phyloP scores from a whole-genome alignment of 2,797 vertebrate genomes.

The Adrianichthys oophorus region DNA sequence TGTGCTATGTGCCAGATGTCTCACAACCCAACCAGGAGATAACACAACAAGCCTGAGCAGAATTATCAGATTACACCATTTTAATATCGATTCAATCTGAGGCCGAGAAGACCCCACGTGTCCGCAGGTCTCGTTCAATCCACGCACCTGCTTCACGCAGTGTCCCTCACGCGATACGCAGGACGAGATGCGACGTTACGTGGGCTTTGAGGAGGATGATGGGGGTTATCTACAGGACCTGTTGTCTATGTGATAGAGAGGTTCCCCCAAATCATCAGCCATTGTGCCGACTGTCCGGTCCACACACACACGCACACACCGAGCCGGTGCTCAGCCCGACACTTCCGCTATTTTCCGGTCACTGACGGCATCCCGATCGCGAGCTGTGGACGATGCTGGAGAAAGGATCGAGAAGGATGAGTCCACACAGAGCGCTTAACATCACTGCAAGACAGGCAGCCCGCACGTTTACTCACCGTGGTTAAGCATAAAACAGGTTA shows the following conservation, averaged over 20 bases:
- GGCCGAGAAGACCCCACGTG: slow-evolving; percentile 11
- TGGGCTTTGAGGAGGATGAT: slow-evolving; percentile 2
- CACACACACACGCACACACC: neutral
- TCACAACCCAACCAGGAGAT: slow-evolving; percentile 17
- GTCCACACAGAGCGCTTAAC: slow-evolving; percentile 43
- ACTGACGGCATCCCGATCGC: neutral
- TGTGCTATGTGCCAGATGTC: slow-evolving; percentile 37
- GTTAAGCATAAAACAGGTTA: slow-evolving; percentile 1
- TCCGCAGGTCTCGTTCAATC: neutral
- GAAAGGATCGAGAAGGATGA: slow-evolving; percentile 34
- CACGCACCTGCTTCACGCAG: slow-evolving; percentile 67
- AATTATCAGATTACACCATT: slow-evolving; percentile 41
- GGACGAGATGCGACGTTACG: slow-evolving; percentile 37
- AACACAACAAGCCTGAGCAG: slow-evolving; percentile 21
- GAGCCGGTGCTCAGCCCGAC: slow-evolving; percentile 45
- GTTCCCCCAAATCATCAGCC: slow-evolving; percentile 63
- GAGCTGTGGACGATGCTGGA: slow-evolving; percentile 14
- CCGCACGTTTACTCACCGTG: slow-evolving; percentile 41
- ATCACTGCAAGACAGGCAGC: slow-evolving; percentile 42
- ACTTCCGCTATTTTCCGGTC: slow-evolving; percentile 13
- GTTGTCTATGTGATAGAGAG: slow-evolving; percentile 59
- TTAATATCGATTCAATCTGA: slow-evolving; percentile 12
- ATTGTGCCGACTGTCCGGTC: slow-evolving; percentile 51
- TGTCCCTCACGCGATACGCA: slow-evolving; percentile 42
- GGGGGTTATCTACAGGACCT: slow-evolving; percentile 71